These are phyloP conservation scores for Podarcis muralis DNA, from an alignment of 2,113 vertebrate species.

Conservation along the genomic window DNA sequence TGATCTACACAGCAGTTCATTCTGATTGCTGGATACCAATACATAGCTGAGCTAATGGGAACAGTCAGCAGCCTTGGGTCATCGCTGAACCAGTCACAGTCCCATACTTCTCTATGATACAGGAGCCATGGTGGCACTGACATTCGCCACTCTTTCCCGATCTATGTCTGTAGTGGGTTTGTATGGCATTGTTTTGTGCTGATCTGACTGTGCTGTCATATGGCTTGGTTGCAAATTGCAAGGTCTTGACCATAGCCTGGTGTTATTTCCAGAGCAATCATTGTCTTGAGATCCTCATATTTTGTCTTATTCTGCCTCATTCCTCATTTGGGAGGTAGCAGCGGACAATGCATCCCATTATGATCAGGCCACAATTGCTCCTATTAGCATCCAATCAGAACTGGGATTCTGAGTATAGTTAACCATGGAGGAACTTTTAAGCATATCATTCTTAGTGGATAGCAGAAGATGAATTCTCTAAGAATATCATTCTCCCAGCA, in stretches of 20 bases:
- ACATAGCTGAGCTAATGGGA: not conserved
- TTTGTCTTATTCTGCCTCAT: not conserved
- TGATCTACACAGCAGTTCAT: not conserved
- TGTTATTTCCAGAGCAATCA: not conserved
- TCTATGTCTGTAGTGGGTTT: not conserved
- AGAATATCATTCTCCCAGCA: constrained; percentile 16
- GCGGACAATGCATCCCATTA: not conserved
- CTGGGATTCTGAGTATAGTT: not conserved
- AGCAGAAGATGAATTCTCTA: constrained; percentile 20
- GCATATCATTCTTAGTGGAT: constrained; percentile 3
- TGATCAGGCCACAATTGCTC: not conserved
- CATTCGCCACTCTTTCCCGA: not conserved
- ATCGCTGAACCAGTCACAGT: not conserved
- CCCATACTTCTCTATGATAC: not conserved
- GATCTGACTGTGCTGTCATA: not conserved
- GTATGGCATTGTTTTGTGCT: not conserved
- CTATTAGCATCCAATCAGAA: not conserved
- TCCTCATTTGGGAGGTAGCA: not conserved
- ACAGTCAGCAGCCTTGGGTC: not conserved
- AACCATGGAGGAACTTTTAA: not conserved
- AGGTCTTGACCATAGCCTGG: not conserved
- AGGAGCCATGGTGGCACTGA: not conserved
- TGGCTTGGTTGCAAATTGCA: not conserved
- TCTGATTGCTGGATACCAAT: not conserved
- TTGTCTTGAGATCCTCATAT: not conserved